Percentiles rank a stretch among this genome's conserved stretches.
Evolutionary conservation across 1,140 invertebrate species (phyloP).

Genomic region (Pogonus chalceus): DNA sequence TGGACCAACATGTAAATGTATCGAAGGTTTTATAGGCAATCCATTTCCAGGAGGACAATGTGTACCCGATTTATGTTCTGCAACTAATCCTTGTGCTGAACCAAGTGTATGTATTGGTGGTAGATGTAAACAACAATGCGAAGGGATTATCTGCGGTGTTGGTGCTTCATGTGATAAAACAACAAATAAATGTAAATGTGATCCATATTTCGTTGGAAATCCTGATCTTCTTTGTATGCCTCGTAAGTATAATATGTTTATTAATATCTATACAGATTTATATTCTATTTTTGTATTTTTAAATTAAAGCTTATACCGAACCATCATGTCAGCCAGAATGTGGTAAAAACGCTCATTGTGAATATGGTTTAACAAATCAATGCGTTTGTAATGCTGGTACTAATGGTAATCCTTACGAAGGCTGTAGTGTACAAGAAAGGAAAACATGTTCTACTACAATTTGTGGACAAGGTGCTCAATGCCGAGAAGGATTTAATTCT

Average conservation of each 20-base stretch:
- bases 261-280: slow-evolving; percentile 6
- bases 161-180: slow-evolving; percentile 69
- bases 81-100: slow-evolving; percentile 60
- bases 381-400: slow-evolving; percentile 78
- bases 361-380: slow-evolving; percentile 64
- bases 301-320: slow-evolving; percentile 30
- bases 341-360: slow-evolving; percentile 75
- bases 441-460: slow-evolving; percentile 60
- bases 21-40: slow-evolving; percentile 75
- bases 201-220: slow-evolving; percentile 79
- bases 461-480: slow-evolving; percentile 71
- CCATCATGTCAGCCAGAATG: slow-evolving; percentile 72
- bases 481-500: slow-evolving; percentile 56
- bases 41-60: slow-evolving; percentile 83
- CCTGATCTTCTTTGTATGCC: slow-evolving; percentile 83
- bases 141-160: slow-evolving; percentile 70
- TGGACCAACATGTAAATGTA: slow-evolving; percentile 79
- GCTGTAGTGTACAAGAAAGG: slow-evolving; percentile 57
- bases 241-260: slow-evolving; percentile 51
- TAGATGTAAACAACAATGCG: slow-evolving; percentile 75
- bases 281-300: neutral
- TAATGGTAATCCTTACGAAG: slow-evolving; percentile 77
- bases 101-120: slow-evolving; percentile 74
- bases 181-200: slow-evolving; percentile 75
- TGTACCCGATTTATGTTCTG: slow-evolving; percentile 66